A percentile compares a stretch with the other conserved stretches of the same genome.
Evolutionary conservation across 2,888 invertebrate genomes (phyloP).

Genomic region (Cantharis lateralis): DNA sequence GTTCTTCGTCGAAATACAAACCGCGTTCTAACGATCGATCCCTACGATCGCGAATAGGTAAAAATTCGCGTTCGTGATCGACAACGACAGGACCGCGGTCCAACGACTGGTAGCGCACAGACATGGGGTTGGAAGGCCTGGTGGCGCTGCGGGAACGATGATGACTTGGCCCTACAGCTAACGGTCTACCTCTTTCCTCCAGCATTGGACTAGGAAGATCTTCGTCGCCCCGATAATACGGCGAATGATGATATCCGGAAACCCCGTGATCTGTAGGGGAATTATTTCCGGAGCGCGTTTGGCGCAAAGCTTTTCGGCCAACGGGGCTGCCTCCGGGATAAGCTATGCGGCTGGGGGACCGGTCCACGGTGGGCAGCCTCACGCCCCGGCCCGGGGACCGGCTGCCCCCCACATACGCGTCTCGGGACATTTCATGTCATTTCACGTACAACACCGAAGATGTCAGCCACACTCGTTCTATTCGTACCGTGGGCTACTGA

Average conservation of each 20-base stretch:
- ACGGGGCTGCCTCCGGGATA: constrained; percentile 62
- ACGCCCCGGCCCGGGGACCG: constrained; percentile 68
- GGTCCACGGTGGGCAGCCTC: constrained; percentile 87
- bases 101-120: constrained; percentile 62
- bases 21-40: constrained; percentile 70
- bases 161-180: constrained; percentile 63
- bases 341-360: constrained; percentile 78
- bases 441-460: constrained; percentile 37
- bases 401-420: constrained; percentile 66
- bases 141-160: constrained; percentile 84
- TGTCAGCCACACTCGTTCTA: constrained; percentile 45
- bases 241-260: constrained; percentile 63
- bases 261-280: constrained; percentile 61
- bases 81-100: constrained; percentile 55
- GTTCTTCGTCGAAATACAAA: constrained; percentile 72
- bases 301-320: constrained; percentile 52
- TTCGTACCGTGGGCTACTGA: constrained; percentile 46
- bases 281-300: constrained; percentile 63
- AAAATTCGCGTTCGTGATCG: constrained; percentile 81
- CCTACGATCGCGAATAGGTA: constrained; percentile 80
- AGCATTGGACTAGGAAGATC: constrained; percentile 86
- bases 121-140: constrained; percentile 61
- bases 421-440: constrained; percentile 64
- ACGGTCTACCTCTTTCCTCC: constrained; percentile 71
- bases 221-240: constrained; percentile 78